These are phyloP conservation scores for Philonicus albiceps DNA, from an alignment of 2,888 invertebrate genomes.

Conservation along the genomic window DNA sequence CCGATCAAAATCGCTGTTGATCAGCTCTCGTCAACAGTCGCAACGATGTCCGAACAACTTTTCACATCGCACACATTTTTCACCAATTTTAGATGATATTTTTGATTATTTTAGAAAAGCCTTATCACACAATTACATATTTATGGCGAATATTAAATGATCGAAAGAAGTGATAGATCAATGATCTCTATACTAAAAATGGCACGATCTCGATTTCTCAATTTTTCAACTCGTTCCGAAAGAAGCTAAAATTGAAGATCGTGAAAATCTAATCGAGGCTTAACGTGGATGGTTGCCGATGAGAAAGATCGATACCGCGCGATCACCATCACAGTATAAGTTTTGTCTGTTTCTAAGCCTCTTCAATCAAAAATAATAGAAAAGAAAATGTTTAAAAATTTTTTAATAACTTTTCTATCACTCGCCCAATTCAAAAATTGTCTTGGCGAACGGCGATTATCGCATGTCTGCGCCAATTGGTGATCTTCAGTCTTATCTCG, in stretches of 20 bases:
- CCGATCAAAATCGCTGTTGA: background rate
- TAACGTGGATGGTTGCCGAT: slow-evolving; percentile 17
- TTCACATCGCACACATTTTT: background rate
- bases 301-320: background rate
- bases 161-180: background rate
- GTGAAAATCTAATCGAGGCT: slow-evolving; percentile 15
- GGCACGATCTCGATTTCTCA: background rate
- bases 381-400: background rate
- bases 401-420: background rate
- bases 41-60: background rate
- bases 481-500: background rate
- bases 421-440: background rate
- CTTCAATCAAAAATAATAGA: background rate
- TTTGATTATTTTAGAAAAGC: background rate
- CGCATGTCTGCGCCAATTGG: background rate
- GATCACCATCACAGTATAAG: slow-evolving; percentile 17
- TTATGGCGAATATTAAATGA: background rate
- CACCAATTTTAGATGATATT: background rate
- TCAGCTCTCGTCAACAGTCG: background rate
- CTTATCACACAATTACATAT: background rate
- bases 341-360: background rate
- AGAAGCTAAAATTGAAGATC: background rate
- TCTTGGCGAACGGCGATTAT: background rate
- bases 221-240: background rate
- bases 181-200: background rate